Percentiles rank a stretch among this genome's conserved stretches.
These are phyloP conservation scores for Blastobasis adustella DNA, from an alignment of 2,888 invertebrate genomes.

Conservation along the genomic window DNA sequence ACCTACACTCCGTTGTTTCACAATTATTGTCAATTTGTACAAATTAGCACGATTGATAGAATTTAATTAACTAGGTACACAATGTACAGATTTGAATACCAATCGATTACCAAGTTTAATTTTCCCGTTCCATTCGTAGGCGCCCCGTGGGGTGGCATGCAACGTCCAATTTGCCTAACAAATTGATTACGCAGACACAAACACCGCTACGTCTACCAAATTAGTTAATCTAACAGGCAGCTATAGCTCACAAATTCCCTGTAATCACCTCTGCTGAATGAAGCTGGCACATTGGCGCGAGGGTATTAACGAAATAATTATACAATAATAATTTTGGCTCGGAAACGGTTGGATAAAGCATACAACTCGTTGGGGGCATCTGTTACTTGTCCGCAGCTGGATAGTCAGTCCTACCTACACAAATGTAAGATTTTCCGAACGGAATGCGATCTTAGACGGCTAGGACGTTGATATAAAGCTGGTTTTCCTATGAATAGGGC, in stretches of 20 bases:
- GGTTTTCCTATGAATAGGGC: no score
- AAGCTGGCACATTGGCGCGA: constrained; percentile 26
- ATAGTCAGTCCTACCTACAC: constrained; percentile 27
- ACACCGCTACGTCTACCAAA: constrained; percentile 13
- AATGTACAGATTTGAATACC: no score
- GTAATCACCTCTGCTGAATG: constrained; percentile 17
- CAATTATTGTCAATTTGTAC: no score
- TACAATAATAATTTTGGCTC: constrained; percentile 48
- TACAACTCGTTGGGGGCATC: constrained; percentile 57
- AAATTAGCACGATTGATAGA: no score
- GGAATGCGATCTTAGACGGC: neutral
- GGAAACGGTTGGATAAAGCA: constrained; percentile 43
- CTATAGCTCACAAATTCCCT: neutral
- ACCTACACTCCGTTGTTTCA: no score
- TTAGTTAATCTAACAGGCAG: constrained; percentile 19
- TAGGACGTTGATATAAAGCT: no score
- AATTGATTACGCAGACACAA: neutral
- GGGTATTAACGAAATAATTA: constrained; percentile 59
- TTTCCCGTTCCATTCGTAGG: neutral
- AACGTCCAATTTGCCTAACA: neutral
- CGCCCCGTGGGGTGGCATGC: neutral
- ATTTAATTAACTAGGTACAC: no score
- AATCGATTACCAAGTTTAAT: neutral
- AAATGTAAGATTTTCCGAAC: constrained; percentile 13
- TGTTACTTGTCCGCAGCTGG: constrained; percentile 52